phyloP scores from a whole-genome alignment of 2,888 invertebrate genomes.

The Adelognathus sp. region DNA sequence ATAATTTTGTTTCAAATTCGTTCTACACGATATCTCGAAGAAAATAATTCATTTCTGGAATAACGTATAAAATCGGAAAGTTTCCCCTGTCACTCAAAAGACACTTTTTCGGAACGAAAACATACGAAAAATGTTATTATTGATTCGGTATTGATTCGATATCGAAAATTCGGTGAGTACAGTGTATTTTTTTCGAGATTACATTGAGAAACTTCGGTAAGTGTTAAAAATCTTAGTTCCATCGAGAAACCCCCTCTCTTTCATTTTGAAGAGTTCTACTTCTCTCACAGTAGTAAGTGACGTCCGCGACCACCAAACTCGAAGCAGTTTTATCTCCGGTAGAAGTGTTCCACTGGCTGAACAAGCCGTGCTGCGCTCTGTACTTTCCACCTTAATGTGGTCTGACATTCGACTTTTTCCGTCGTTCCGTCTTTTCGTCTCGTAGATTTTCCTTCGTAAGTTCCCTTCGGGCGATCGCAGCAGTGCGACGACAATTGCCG shows the following conservation, averaged over 20 bases:
- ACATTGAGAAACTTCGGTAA: not conserved
- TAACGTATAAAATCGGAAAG: no score
- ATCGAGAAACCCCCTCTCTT: not conserved
- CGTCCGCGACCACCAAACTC: not conserved
- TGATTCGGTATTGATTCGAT: no score
- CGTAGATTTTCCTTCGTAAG: not conserved
- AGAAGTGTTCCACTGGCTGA: not conserved
- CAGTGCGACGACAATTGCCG: constrained; percentile 21
- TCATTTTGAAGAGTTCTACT: not conserved
- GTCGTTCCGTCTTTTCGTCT: constrained; percentile 18
- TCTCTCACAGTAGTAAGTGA: not conserved
- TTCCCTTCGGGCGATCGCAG: constrained; percentile 19
- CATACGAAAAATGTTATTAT: no score
- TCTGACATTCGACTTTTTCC: constrained; percentile 13
- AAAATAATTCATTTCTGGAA: no score
- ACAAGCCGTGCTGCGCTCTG: constrained; percentile 1
- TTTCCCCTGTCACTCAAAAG: no score
- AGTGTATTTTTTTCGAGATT: no score
- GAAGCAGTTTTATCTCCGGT: not conserved
- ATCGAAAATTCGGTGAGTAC: no score
- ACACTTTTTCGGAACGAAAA: no score
- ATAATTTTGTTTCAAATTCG: no score
- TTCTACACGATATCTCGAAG: no score
- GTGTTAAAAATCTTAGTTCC: not conserved
- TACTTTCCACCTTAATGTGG: not conserved